Conservation (phyloP, 2,113 vertebrate genomes). For the Camelus dromedarius region DNA sequence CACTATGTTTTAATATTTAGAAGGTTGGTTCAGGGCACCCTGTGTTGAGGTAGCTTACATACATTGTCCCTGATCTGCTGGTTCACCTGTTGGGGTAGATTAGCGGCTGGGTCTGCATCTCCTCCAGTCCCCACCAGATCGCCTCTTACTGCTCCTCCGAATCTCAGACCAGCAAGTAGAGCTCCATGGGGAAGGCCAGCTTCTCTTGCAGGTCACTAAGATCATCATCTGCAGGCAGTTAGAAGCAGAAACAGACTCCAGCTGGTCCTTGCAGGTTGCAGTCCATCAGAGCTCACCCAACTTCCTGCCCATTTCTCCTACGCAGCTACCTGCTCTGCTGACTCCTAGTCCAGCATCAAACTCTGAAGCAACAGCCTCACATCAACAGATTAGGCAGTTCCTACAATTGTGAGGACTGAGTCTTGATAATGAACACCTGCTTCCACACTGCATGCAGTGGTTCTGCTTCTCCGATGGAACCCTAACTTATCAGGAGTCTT, state of each 20-base stretch:
- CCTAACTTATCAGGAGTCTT: neutral
- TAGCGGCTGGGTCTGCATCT: neutral
- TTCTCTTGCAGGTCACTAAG: neutral
- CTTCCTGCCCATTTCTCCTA: neutral
- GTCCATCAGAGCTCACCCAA: neutral
- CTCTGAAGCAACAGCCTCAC: neutral
- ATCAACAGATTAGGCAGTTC: neutral
- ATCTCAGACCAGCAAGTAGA: neutral
- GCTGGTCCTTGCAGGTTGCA: neutral
- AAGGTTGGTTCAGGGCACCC: neutral
- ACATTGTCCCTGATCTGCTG: neutral
- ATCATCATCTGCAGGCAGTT: neutral
- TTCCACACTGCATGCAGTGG: neutral
- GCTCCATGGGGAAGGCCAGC: neutral
- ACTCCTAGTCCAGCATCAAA: neutral
- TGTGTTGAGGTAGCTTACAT: neutral
- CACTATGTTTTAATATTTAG: neutral
- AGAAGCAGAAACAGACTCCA: neutral
- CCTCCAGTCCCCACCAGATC: neutral
- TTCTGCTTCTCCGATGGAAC: neutral
- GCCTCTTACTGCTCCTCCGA: neutral
- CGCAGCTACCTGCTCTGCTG: neutral
- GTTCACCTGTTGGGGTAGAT: neutral
- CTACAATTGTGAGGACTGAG: neutral
- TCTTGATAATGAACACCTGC: neutral